Evolutionary conservation across 1,140 invertebrate genomes (phyloP).

Genomic region (Physella acuta): DNA sequence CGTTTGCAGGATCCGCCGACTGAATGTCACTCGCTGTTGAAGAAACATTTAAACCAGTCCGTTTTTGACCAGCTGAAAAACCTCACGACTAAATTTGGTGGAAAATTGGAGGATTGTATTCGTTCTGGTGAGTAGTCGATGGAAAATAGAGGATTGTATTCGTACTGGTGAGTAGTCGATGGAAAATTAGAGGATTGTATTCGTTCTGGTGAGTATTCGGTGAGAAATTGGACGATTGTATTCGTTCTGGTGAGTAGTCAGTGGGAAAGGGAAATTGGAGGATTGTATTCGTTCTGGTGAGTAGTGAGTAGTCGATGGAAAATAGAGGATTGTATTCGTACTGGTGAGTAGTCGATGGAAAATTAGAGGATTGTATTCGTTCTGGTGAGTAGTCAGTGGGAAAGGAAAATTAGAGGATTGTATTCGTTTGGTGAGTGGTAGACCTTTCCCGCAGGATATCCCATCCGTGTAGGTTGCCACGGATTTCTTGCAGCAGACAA

Average conservation of each 20-base stretch:
- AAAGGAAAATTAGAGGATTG: not conserved
- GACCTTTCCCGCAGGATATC: too few species aligned
- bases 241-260: constrained; percentile 6
- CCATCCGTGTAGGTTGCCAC: too few species aligned
- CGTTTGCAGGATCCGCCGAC: constrained; percentile 16
- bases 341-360: constrained; percentile 19
- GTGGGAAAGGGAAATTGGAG: constrained; percentile 31
- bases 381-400: too few species aligned
- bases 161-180: constrained; percentile 8
- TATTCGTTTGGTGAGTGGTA: constrained; percentile 1
- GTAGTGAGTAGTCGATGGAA: too few species aligned
- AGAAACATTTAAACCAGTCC: constrained; percentile 28
- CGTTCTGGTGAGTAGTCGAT: constrained; percentile 35
- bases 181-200: constrained; percentile 36
- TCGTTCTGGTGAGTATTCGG: constrained; percentile 34
- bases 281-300: constrained; percentile 37
- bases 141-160: not conserved
- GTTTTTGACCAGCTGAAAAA: constrained; percentile 31
- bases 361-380: constrained; percentile 36
- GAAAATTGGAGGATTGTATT: constrained; percentile 36
- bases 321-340: not conserved
- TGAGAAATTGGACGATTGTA: not conserved
- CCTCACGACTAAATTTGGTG: constrained; percentile 17
- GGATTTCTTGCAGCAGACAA: too few species aligned
- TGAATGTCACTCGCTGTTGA: constrained; percentile 30